These are phyloP conservation scores for Remorina albescens DNA, from an alignment of 2,797 vertebrate genomes.

Conservation along the genomic window DNA sequence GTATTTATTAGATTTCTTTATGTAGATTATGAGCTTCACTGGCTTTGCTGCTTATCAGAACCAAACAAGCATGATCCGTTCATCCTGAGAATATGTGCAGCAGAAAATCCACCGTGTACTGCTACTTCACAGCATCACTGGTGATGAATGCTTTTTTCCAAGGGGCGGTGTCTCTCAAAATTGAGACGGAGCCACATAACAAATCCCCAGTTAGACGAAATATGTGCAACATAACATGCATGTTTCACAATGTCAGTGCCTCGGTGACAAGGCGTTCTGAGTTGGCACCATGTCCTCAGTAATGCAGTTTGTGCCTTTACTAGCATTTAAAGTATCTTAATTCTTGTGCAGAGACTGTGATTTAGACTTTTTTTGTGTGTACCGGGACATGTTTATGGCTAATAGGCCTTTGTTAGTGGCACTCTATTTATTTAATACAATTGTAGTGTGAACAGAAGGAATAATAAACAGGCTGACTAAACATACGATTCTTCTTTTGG, in stretches of 20 bases:
- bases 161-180: conserved; percentile 32
- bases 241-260: conserved; percentile 58
- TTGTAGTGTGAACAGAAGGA: conserved; percentile 89
- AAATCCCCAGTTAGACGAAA: conserved; percentile 47
- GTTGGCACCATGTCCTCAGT: conserved; percentile 37
- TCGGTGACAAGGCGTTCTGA: conserved; percentile 49
- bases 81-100: conserved; percentile 1
- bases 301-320: conserved; percentile 60
- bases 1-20: background rate
- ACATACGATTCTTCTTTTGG: conserved; percentile 92
- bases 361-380: conserved; percentile 79
- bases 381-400: conserved; percentile 87
- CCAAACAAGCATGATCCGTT: conserved; percentile 15
- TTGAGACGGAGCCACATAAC: conserved; percentile 38
- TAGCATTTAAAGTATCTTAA: conserved; percentile 70
- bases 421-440: conserved; percentile 93
- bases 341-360: conserved; percentile 74
- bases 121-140: conserved; percentile 48
- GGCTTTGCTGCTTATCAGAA: conserved; percentile 1
- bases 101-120: conserved; percentile 6
- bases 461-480: conserved; percentile 94
- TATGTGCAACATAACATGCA: conserved; percentile 57
- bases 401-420: conserved; percentile 79
- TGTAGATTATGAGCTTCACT: background rate
- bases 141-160: conserved; percentile 42